Conservation (phyloP, 2,113 vertebrate genomes). For the Columba janthina region DNA sequence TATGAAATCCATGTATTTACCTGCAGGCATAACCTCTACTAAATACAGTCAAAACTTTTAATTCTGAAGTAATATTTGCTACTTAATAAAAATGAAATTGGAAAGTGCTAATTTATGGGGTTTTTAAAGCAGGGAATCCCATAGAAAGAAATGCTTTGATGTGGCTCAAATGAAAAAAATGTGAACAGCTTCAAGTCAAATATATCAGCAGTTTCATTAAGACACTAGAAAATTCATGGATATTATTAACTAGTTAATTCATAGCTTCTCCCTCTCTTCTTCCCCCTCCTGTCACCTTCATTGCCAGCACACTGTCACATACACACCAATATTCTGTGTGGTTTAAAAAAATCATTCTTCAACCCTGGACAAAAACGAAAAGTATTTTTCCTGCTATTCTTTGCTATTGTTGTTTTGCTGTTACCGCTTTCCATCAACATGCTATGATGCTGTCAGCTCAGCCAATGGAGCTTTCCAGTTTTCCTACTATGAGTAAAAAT, state of each 20-base stretch:
- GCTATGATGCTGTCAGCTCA: background rate
- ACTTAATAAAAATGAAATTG: background rate
- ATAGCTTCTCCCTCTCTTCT: background rate
- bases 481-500: background rate
- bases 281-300: background rate
- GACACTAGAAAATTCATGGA: background rate
- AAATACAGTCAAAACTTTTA: background rate
- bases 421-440: background rate
- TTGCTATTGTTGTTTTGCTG: background rate
- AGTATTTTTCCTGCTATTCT: background rate
- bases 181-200: background rate
- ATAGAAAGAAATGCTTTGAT: background rate
- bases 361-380: background rate
- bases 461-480: background rate
- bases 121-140: background rate
- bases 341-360: background rate
- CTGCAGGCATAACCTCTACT: background rate
- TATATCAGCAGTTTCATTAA: background rate
- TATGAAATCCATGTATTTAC: background rate
- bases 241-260: background rate
- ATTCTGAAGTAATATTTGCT: background rate
- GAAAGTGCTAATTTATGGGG: background rate
- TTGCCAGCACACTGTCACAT: background rate
- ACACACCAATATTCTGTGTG: background rate
- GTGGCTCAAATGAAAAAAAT: background rate